Evolutionary conservation across 2,888 invertebrate species (phyloP).

Genomic region (Orthonychiurus folsomi): DNA sequence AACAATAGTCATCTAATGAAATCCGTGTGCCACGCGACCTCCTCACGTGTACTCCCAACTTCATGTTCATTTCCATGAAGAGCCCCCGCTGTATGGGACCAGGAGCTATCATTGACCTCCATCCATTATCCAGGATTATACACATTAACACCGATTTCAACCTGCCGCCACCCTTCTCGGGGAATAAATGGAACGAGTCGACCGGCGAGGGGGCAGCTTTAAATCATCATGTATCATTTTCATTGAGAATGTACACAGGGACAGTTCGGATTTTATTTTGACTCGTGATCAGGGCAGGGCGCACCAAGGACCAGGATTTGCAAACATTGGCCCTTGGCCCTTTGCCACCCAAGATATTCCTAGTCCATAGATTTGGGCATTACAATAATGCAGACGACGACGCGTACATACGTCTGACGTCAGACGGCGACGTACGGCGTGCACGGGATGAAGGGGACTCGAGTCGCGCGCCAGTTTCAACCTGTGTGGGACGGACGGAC

Average conservation of each 20-base stretch:
- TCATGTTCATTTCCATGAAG: constrained; percentile 30
- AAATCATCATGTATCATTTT: background rate
- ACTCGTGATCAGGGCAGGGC: background rate
- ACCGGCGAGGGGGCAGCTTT: background rate
- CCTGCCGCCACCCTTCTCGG: constrained; percentile 15
- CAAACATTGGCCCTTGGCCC: too few species aligned
- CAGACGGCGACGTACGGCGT: too few species aligned
- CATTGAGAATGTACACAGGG: too few species aligned
- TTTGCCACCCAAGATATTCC: too few species aligned
- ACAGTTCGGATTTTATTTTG: background rate
- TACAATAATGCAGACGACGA: too few species aligned
- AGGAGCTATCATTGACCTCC: constrained; percentile 38
- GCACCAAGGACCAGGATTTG: too few species aligned
- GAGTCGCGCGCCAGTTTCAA: too few species aligned
- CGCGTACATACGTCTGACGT: too few species aligned
- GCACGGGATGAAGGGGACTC: too few species aligned
- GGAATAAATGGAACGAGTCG: too few species aligned
- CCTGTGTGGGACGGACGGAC: too few species aligned
- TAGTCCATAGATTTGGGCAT: too few species aligned
- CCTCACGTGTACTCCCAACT: constrained; percentile 32
- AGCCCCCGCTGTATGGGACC: constrained; percentile 37
- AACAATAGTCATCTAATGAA: constrained; percentile 38
- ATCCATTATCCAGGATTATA: constrained; percentile 33
- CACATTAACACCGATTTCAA: constrained; percentile 36
- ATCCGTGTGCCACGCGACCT: constrained; percentile 39